Percentiles rank a stretch among this genome's conserved stretches.
phyloP scores from a whole-genome alignment of 2,113 vertebrate genomes.

The Lepisosteus osseus region DNA sequence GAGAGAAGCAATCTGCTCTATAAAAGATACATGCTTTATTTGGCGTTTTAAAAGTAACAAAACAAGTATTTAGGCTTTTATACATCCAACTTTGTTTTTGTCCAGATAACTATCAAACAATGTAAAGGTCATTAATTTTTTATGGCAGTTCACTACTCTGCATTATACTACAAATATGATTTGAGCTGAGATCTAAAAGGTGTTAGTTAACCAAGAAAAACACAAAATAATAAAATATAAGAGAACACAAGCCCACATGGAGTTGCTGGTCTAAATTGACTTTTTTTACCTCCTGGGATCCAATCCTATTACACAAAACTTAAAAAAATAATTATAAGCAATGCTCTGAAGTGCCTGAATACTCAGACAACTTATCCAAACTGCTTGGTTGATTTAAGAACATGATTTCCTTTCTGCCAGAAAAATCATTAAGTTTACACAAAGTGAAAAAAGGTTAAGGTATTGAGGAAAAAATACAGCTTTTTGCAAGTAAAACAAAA shows the following conservation, averaged over 20 bases:
- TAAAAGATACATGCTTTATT: not conserved
- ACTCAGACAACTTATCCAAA: constrained; percentile 5
- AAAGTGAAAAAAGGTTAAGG: not conserved
- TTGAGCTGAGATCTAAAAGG: not conserved
- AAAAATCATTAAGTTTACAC: not conserved
- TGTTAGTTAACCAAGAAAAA: not conserved
- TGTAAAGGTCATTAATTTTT: not conserved
- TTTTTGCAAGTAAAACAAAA: not conserved
- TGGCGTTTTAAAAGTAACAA: not conserved
- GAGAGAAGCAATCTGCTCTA: not conserved
- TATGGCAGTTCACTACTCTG: not conserved
- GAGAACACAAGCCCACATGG: not conserved
- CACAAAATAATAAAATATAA: constrained; percentile 1
- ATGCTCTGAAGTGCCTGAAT: not conserved
- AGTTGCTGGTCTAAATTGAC: constrained; percentile 1
- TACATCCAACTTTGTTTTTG: not conserved
- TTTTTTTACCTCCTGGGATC: not conserved
- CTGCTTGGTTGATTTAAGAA: not conserved
- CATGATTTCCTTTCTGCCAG: too few species aligned
- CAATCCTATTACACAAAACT: constrained; percentile 2
- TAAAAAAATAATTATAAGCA: constrained; percentile 6
- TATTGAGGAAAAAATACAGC: not conserved
- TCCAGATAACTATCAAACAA: not conserved
- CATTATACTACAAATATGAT: not conserved
- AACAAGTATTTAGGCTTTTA: not conserved